Evolutionary conservation across 1,140 invertebrate species (phyloP).

Genomic region (Rhagoletis zephyria): DNA sequence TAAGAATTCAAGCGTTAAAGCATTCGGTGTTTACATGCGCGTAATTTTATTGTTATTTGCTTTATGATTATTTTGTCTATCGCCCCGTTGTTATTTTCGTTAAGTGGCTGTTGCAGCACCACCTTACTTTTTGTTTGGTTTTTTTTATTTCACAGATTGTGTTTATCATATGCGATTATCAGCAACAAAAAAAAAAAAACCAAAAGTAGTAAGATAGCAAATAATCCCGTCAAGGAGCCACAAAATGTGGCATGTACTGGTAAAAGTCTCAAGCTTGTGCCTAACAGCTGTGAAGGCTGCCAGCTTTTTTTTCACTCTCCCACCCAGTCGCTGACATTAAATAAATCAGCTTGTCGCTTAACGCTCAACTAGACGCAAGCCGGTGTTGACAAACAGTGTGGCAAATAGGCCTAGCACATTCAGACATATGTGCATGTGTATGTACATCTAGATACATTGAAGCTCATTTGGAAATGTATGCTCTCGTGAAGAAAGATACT

Average conservation of each 20-base stretch:
- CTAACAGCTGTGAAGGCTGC: not conserved
- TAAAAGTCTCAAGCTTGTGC: not conserved
- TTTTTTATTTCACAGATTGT: not conserved
- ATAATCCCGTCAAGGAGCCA: not conserved
- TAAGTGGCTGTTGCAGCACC: too few species aligned
- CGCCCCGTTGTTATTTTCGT: too few species aligned
- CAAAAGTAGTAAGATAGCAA: not conserved
- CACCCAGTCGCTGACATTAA: not conserved
- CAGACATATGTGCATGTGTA: not conserved
- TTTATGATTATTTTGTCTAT: too few species aligned
- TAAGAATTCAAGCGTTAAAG: too few species aligned
- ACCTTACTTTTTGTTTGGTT: too few species aligned
- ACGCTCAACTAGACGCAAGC: slow-evolving; percentile 33
- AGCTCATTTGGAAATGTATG: too few species aligned
- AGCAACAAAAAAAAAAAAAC: not conserved
- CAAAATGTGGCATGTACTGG: not conserved
- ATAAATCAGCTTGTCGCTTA: slow-evolving; percentile 45
- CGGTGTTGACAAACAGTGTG: slow-evolving; percentile 46
- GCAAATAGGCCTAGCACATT: not conserved
- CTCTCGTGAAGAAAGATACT: too few species aligned
- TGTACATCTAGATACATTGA: not conserved
- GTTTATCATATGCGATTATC: not conserved
- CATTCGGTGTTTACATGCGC: too few species aligned
- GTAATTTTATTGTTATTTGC: too few species aligned
- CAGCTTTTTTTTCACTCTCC: not conserved